Evolutionary conservation across 2,888 invertebrate genomes (phyloP).

Genomic region (Eristalis arbustorum): DNA sequence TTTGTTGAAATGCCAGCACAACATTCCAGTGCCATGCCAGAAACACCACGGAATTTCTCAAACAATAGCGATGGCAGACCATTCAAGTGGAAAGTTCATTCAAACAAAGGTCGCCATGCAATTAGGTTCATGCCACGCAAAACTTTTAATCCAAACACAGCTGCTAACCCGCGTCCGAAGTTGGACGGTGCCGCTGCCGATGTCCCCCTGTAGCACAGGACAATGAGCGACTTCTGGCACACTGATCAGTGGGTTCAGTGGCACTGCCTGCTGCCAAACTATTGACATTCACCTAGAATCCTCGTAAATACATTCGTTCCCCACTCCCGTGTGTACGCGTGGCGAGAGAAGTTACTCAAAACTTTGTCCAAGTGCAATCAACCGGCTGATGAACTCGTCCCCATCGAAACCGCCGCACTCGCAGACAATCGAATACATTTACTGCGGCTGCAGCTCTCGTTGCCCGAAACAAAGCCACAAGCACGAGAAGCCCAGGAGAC

Average conservation of each 20-base stretch:
- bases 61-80: neutral
- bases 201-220: neutral
- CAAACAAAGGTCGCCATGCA: neutral
- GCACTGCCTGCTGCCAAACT: neutral
- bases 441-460: neutral
- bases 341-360: neutral
- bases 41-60: neutral
- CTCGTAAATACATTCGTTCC: neutral
- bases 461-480: neutral
- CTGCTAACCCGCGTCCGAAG: no score
- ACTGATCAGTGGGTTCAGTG: neutral
- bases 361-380: slow-evolving; percentile 20
- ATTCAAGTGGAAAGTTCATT: neutral
- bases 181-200: neutral
- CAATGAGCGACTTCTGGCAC: neutral
- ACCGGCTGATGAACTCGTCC: slow-evolving; percentile 28
- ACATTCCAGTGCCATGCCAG: neutral
- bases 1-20: neutral
- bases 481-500: neutral
- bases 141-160: neutral
- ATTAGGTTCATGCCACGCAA: neutral
- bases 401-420: neutral
- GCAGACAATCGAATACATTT: neutral
- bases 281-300: neutral
- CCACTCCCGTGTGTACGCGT: neutral